Evolutionary conservation across 2,113 vertebrate species (phyloP), one percentile per base, ranked within the genome.

Genomic region (Terrapene triunguis): DNA sequence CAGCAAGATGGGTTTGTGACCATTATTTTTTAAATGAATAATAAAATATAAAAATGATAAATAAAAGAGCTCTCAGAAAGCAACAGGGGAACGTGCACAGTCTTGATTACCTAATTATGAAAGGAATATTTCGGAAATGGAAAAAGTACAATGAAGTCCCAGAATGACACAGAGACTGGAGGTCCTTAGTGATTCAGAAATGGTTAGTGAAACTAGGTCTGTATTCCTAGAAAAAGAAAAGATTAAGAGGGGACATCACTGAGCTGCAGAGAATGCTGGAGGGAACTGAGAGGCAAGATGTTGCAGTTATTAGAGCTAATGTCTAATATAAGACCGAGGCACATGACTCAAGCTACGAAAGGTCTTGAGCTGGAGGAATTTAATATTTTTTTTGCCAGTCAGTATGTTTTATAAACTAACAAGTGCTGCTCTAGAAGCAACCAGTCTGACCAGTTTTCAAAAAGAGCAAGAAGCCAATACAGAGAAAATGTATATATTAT

Each of bases 341-440:
- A 97, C 95, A 94, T 1, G 4, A 88, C 94, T 96, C 95, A 95
- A 72, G 19, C 65, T 38, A 72, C 93, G 88, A 1, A 54, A 97
- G 94, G 96, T 97, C 96, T 96, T 95, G 94, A 85, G 83, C 90
- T 80, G 59, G 93, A 96, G 89, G 82, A 95, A 96, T 96, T 95
- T 95, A 92, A 89, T 96, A 96, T n/a, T 84, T 94, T 44, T 96
- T 97, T 96, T 97, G 95, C 93, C 96, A 97, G 96, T 91, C 93
- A 96, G 89, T 95, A 89, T 97, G 84, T 95, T 95, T 97, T 96
- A 96, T 96, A 97, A 94, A 47, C 88, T 94, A 97, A 89, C 91
- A 96, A 96, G 90, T 96, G 95, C 93, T 92, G 91, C 93, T 96
- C 96, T 96, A 97, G 95, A 96, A 96, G 94, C 11, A 12, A 96